These are phyloP conservation scores for Notarius quadriscutis DNA, from an alignment of 2,113 vertebrate genomes.

Conservation along the genomic window DNA sequence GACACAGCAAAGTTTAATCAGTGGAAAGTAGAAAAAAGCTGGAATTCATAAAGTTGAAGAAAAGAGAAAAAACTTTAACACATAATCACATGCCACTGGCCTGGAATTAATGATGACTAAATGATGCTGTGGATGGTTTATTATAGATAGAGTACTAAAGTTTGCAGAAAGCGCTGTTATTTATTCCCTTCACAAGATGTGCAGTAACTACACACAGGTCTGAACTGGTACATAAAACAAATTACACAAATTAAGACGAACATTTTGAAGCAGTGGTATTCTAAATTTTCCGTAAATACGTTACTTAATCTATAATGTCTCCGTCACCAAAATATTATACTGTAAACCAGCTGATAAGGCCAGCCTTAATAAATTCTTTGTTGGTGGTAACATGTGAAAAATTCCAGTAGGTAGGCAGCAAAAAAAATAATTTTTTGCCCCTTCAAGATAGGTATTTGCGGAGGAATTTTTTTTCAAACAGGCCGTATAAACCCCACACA, in stretches of 20 bases:
- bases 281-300: no score
- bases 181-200: neutral
- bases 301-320: no score
- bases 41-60: constrained; percentile 10
- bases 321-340: no score
- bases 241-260: neutral
- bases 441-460: no score
- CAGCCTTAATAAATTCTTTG: no score
- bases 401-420: no score
- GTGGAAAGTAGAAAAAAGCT: neutral
- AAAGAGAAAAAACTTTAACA: neutral
- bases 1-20: neutral
- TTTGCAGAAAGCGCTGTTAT: neutral
- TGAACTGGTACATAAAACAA: neutral
- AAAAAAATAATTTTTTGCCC: no score
- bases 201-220: neutral
- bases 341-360: no score
- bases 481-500: no score
- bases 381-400: no score
- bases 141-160: constrained; percentile 29
- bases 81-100: constrained; percentile 29
- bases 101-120: constrained; percentile 48
- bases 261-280: neutral
- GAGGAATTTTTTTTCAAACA: no score
- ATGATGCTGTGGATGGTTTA: neutral